Base-by-base conservation (phyloP, 1,140 invertebrate species). In the Bombus vancouverensis region DNA sequence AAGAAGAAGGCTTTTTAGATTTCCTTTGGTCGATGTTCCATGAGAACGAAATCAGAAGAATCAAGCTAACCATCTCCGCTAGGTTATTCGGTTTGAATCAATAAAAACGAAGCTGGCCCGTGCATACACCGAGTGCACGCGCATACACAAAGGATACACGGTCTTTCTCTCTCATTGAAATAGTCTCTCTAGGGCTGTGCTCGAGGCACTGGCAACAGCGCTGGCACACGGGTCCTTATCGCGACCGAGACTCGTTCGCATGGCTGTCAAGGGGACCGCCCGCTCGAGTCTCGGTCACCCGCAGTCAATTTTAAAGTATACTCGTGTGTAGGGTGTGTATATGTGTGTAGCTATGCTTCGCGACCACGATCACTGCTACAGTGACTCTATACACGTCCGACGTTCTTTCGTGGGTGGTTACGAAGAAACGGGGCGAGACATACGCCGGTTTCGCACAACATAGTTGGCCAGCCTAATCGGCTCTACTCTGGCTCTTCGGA, bases 211-310 rank as follows among this genome's bases (percentile, higher is more conserved):
- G 91, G 92, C 92, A 93, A 93, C 93, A 92, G 87, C 91, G 92
- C 91, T 66, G 44, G 22, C 82, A 72, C 81, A 72, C 81, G 53
- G 86, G 86, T 92, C 88, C 91, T 91, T 93, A 92, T 93, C 92
- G 90, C 88, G 83, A 88, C 84, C 86, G 87, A 91, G 92, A 91
- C 92, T 91, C 87, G 91, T 91, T 92, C 89, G 89, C 92, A 89
- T 91, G 88, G 87, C 92, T 92, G 91, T 93, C 92, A 93, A 93
- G 92, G 91, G 89, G 89, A 83, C 88, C 90, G 91, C 79, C 86
- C 78, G 76, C 80, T 80, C 83, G 79, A 75, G 78, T 85, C 88
- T 88, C 87, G 88, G 88, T 90, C 88, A 89, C 80, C 81, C 87
- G 85, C 83, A 87, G 90, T 92, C 90, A 91, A 91, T 92, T 92